Base-by-base conservation (phyloP, 2,888 invertebrate genomes). In the Theristus sp. region DNA sequence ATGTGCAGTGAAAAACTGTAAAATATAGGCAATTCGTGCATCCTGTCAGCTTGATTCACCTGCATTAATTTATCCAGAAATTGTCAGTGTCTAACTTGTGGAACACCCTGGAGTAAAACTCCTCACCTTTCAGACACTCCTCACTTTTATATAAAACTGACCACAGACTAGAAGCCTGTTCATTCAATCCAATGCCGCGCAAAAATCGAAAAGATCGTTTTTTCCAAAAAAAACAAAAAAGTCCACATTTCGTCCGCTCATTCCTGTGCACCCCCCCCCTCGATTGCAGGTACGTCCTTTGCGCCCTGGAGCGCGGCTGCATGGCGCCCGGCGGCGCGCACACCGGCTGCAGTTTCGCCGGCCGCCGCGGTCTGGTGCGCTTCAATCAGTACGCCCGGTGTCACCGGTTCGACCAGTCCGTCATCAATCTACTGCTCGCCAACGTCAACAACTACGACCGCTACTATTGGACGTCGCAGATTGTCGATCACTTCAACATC, bases 391-490 rank as follows among this genome's bases (percentile, higher is more conserved):
- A 54, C 28, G 54, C 28, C 24, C 6, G 27, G 26, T 54, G 54
- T 22, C 54, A 54, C 22, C 26, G 72, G 17, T 75, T 67, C 58
- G 74, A 75, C 58, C 74, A 75, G 65, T 74, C 75, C 0, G 74
- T 73, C 6, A 65, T 76, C 22, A 76, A 76, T 62, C 67, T 76
- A 6, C 65, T 76, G 24, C 59, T 75, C 28, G 72, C 73, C 62
- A 74, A 74, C 31, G 66, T 66, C 65, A 71, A 71, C 62, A 56
- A 69, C 57, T 74, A 69, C 64, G 69, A 75, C 52, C 63, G 65
- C 25, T 54, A 25, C 27, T 54, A 54, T 25, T 31, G 38, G 38
- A 31, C 57, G 1, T 63, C 63, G 13, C 65, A 66, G 60, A 63
- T 67, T 28, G 63, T 62, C 52, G 66, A 65, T 28, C 66, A 66